A percentile compares a stretch with the other conserved stretches of the same genome.
Conservation (phyloP, 2,888 invertebrate species). For the Fragum fragum region DNA sequence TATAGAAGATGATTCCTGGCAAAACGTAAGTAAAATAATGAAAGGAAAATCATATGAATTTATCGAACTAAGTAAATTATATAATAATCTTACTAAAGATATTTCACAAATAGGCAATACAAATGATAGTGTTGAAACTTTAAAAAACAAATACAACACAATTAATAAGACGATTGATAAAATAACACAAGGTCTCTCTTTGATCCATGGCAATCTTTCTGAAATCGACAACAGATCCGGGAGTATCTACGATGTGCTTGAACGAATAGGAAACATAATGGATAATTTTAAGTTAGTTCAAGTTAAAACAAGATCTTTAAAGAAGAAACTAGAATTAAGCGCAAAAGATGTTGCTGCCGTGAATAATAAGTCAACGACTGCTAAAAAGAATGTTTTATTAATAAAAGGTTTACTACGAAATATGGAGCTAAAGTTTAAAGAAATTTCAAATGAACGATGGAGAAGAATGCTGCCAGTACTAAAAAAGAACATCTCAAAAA, state of each 20-base stretch:
- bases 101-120: conserved; percentile 45
- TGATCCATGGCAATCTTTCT: conserved; percentile 27
- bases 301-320: conserved; percentile 12
- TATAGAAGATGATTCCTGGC: conserved; percentile 39
- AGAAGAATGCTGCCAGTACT: not conserved
- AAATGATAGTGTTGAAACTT: conserved; percentile 34
- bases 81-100: conserved; percentile 24
- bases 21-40: conserved; percentile 23
- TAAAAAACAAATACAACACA: conserved; percentile 28
- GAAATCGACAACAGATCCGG: not conserved
- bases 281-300: conserved; percentile 45
- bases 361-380: not conserved
- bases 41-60: conserved; percentile 27
- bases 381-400: not conserved
- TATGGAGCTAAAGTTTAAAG: conserved; percentile 43
- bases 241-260: conserved; percentile 25
- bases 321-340: not conserved
- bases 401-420: conserved; percentile 1
- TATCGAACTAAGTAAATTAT: conserved; percentile 28
- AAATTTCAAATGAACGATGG: conserved; percentile 36
- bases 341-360: conserved; percentile 4
- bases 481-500: not conserved
- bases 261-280: conserved; percentile 38
- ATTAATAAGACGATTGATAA: conserved; percentile 39
- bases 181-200: conserved; percentile 19